Conservation (phyloP, 2,797 vertebrate species). For the Amblyopsis hoosieri region DNA sequence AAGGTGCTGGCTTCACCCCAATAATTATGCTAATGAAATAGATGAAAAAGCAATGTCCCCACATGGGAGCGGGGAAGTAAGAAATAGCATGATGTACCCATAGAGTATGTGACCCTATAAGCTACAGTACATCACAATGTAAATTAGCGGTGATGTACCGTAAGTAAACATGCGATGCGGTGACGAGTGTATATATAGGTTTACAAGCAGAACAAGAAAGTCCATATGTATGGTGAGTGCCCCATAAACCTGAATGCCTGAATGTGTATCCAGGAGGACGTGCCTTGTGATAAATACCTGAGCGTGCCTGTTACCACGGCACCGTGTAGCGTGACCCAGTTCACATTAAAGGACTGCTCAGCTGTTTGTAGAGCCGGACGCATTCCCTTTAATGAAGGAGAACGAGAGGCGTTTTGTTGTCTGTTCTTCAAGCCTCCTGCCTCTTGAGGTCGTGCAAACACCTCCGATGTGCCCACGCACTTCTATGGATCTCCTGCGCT, state of each 20-base stretch:
- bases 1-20: constrained; percentile 27
- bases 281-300: constrained; percentile 5
- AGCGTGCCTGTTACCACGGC: constrained; percentile 38
- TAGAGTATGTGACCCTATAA: neutral
- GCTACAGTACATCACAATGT: constrained; percentile 12
- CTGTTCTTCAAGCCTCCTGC: constrained; percentile 40
- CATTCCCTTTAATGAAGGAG: constrained; percentile 48
- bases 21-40: constrained; percentile 54
- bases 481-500: constrained; percentile 48
- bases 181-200: too few relatives aligned
- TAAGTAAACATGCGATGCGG: too few relatives aligned
- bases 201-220: too few relatives aligned
- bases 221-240: too few relatives aligned
- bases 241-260: neutral
- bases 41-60: constrained; percentile 18
- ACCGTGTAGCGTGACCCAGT: constrained; percentile 50
- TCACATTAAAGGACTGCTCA: constrained; percentile 51
- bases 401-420: constrained; percentile 22
- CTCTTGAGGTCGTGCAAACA: constrained; percentile 49
- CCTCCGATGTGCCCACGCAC: constrained; percentile 48
- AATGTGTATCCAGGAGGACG: too few relatives aligned
- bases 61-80: constrained; percentile 11
- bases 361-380: constrained; percentile 43
- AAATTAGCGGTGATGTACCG: neutral
- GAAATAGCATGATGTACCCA: constrained; percentile 16